These are phyloP conservation scores for Aphis gossypii DNA, from an alignment of 1,140 invertebrate species.

Conservation along the genomic window DNA sequence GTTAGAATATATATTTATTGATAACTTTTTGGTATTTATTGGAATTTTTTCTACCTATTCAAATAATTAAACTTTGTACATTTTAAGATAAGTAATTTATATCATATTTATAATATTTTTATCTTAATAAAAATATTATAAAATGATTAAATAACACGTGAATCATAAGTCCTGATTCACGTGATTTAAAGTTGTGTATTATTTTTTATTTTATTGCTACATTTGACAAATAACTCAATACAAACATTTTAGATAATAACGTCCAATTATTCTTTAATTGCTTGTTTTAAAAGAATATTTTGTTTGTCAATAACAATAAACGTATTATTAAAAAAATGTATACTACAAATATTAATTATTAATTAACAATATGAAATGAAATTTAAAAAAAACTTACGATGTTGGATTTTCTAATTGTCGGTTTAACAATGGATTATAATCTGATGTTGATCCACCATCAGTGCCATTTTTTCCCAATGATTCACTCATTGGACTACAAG, in stretches of 20 bases:
- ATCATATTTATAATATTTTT: background rate
- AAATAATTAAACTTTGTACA: conserved; percentile 25
- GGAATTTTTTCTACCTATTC: background rate
- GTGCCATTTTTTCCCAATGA: background rate
- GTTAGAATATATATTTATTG: background rate
- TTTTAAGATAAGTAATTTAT: background rate
- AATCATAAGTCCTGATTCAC: background rate
- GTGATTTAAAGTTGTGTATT: conserved; percentile 3
- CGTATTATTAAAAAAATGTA: background rate
- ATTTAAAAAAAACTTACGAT: conserved; percentile 65
- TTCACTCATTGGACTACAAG: conserved; percentile 32
- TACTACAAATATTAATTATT: background rate
- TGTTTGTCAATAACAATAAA: background rate
- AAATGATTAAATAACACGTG: conserved; percentile 47
- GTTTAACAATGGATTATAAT: conserved; percentile 72
- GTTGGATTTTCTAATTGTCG: conserved; percentile 77
- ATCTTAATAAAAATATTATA: conserved; percentile 24
- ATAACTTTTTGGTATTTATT: background rate
- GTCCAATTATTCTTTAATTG: background rate
- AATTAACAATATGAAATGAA: conserved; percentile 31
- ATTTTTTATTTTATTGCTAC: background rate
- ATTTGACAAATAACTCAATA: background rate
- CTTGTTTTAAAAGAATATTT: background rate
- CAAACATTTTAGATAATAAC: background rate
- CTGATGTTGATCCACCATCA: conserved; percentile 46